These are phyloP conservation scores for Callaeas wilsoni DNA, from an alignment of 2,113 vertebrate genomes.

Conservation along the genomic window DNA sequence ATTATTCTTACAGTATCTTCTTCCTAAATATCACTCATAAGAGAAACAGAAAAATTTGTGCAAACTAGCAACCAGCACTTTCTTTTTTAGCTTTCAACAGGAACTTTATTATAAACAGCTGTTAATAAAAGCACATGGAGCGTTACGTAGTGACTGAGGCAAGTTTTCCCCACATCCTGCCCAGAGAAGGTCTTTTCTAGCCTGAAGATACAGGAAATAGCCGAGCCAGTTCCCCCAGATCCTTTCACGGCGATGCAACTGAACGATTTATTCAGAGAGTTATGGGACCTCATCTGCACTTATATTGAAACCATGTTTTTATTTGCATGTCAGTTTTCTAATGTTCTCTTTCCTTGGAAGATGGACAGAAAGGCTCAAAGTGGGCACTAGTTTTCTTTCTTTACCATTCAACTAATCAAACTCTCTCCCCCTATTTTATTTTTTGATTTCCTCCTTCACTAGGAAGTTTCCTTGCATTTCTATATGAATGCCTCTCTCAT, in stretches of 20 bases:
- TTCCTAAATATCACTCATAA: neutral
- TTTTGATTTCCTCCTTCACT: neutral
- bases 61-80: neutral
- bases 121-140: neutral
- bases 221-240: neutral
- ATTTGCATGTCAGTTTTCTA: neutral
- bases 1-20: neutral
- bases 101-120: neutral
- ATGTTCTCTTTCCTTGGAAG: neutral
- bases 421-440: neutral
- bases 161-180: neutral
- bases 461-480: neutral
- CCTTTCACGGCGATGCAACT: rapidly evolving
- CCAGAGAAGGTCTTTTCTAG: neutral
- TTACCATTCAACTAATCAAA: neutral
- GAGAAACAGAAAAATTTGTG: neutral
- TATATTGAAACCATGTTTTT: neutral
- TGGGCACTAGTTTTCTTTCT: neutral
- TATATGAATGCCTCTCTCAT: neutral
- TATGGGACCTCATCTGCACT: neutral
- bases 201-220: neutral
- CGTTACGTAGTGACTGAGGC: rapidly evolving
- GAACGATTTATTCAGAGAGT: neutral
- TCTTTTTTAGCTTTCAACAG: neutral
- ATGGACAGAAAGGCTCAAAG: neutral